phyloP scores from a whole-genome alignment of 1,140 invertebrate species.

The Drosophila nebulosa region DNA sequence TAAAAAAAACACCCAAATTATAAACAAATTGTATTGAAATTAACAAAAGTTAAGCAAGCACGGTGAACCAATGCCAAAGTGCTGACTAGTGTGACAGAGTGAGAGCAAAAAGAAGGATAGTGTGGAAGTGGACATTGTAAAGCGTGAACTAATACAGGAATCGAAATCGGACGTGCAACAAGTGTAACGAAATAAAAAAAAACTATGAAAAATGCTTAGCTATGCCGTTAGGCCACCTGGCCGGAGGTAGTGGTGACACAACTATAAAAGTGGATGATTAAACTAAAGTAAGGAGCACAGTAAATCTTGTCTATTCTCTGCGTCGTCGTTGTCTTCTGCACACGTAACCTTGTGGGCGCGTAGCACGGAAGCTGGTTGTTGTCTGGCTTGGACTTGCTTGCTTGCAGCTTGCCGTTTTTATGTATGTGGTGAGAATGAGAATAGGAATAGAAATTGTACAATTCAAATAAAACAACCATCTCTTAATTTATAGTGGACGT shows the following conservation, averaged over 20 bases:
- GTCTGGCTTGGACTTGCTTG: conserved; percentile 28
- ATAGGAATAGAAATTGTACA: conserved; percentile 2
- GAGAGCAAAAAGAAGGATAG: neutral
- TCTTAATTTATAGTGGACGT: conserved; percentile 18
- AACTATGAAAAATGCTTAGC: conserved; percentile 27
- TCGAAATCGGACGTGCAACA: conserved; percentile 59
- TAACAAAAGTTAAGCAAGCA: conserved; percentile 24
- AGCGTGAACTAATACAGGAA: conserved; percentile 57
- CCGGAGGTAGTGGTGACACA: conserved; percentile 21
- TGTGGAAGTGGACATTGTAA: conserved; percentile 19
- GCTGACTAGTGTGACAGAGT: neutral
- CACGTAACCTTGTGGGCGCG: conserved; percentile 80
- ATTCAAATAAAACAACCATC: conserved; percentile 2
- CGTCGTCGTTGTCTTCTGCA: conserved; percentile 38
- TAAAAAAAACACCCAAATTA: conserved; percentile 57
- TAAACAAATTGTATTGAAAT: conserved; percentile 25
- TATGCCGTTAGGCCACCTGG: conserved; percentile 18
- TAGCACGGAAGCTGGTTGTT: conserved; percentile 71
- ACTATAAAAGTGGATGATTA: neutral
- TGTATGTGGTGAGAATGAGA: conserved; percentile 27
- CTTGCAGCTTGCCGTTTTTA: conserved; percentile 6
- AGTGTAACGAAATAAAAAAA: conserved; percentile 45
- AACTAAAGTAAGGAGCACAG: neutral
- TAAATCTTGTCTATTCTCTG: neutral
- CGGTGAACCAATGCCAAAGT: neutral